These are phyloP conservation scores for Hydrolagus colliei DNA, from an alignment of 2,797 vertebrate species.

Conservation along the genomic window DNA sequence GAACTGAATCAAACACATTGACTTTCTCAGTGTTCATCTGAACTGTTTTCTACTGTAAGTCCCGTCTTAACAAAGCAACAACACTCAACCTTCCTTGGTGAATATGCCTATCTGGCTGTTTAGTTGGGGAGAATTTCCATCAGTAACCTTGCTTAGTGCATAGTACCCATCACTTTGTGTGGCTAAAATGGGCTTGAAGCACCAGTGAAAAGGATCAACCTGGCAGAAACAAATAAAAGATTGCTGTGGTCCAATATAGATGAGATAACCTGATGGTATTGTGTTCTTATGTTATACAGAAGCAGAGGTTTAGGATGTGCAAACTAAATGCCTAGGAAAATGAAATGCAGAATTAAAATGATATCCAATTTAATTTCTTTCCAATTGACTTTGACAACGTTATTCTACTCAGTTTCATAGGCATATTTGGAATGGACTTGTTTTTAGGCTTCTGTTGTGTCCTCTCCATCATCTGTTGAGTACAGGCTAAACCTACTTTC, in stretches of 20 bases:
- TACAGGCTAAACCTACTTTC: constrained; percentile 49
- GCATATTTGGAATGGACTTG: constrained; percentile 73
- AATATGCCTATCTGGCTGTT: not conserved
- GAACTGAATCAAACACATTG: not conserved
- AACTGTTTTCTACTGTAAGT: not conserved
- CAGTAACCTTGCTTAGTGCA: not conserved
- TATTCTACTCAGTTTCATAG: not conserved
- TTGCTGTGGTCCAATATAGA: not conserved
- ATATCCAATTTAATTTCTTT: not conserved
- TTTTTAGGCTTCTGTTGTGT: constrained; percentile 83
- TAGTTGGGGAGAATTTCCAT: not conserved
- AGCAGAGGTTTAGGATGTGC: not conserved
- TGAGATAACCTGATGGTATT: not conserved
- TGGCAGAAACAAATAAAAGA: not conserved
- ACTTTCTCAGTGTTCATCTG: not conserved
- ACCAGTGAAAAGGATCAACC: not conserved
- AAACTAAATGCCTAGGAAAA: not conserved
- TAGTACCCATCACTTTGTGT: not conserved
- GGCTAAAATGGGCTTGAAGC: not conserved
- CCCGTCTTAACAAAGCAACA: not conserved
- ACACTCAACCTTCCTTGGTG: not conserved
- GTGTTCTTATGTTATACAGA: not conserved
- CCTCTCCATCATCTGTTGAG: constrained; percentile 64
- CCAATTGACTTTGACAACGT: not conserved
- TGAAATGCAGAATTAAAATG: not conserved